A percentile compares a stretch with the other conserved stretches of the same genome.
These are phyloP conservation scores for Cichladusa arquata DNA, from an alignment of 2,113 vertebrate genomes.

Conservation along the genomic window DNA sequence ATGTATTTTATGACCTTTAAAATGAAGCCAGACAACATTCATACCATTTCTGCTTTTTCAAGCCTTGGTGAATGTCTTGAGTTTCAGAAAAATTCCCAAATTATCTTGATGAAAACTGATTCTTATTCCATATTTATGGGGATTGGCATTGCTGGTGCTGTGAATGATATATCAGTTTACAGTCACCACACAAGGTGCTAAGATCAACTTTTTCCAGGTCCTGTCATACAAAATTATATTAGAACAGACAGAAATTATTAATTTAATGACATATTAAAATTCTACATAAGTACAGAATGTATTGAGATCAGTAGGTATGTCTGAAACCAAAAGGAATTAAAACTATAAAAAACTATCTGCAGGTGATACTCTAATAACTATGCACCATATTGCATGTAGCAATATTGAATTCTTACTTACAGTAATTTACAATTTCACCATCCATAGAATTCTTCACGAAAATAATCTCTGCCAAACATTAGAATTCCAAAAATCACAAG, in stretches of 20 bases:
- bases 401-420: not conserved
- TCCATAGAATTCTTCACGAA: not conserved
- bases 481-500: not conserved
- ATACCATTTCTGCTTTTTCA: not conserved
- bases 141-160: not conserved
- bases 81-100: not conserved
- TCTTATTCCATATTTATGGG: not conserved
- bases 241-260: not conserved
- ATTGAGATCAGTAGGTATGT: not conserved
- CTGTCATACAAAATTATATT: not conserved
- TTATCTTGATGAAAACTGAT: not conserved
- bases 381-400: not conserved
- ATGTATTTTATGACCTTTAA: constrained; percentile 12
- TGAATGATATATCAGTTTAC: not conserved
- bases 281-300: not conserved
- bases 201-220: not conserved
- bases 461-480: not conserved
- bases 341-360: not conserved
- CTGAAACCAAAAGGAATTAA: not conserved
- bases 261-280: not conserved
- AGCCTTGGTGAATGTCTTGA: not conserved
- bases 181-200: not conserved
- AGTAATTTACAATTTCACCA: not conserved
- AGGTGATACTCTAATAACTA: not conserved
- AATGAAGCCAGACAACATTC: not conserved